Conservation (phyloP, 2,113 vertebrate species). For the Gasterosteus aculeatus region DNA sequence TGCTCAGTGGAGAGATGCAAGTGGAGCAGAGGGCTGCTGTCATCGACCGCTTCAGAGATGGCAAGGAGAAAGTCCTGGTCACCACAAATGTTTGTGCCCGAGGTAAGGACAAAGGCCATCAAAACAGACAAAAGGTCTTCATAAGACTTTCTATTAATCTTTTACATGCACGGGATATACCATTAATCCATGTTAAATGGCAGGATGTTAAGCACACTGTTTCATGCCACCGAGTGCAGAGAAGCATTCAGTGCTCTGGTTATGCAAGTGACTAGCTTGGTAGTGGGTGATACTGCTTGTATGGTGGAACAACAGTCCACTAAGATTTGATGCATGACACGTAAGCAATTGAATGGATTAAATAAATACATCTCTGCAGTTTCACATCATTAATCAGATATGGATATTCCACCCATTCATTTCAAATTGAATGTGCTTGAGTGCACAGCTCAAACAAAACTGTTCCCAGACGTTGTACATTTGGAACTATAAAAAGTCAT, state of each 20-base stretch:
- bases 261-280: background rate
- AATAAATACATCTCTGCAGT: background rate
- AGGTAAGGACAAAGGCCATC: constrained; percentile 74
- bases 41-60: constrained; percentile 93
- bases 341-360: background rate
- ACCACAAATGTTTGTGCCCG: constrained; percentile 98
- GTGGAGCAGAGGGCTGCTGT: constrained; percentile 96
- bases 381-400: background rate
- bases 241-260: background rate
- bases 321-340: background rate
- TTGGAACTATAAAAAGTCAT: background rate
- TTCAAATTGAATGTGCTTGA: background rate
- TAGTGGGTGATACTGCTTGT: background rate
- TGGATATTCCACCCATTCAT: background rate
- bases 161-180: background rate
- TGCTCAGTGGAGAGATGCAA: constrained; percentile 98
- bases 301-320: background rate
- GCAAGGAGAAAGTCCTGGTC: constrained; percentile 97
- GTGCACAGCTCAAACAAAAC: background rate
- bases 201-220: background rate
- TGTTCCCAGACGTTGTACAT: background rate
- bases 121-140: background rate
- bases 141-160: background rate
- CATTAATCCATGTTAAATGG: background rate
- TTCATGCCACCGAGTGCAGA: background rate